Evolutionary conservation across 2,888 invertebrate genomes (phyloP).

Genomic region (Melikaiella ostensackeni): DNA sequence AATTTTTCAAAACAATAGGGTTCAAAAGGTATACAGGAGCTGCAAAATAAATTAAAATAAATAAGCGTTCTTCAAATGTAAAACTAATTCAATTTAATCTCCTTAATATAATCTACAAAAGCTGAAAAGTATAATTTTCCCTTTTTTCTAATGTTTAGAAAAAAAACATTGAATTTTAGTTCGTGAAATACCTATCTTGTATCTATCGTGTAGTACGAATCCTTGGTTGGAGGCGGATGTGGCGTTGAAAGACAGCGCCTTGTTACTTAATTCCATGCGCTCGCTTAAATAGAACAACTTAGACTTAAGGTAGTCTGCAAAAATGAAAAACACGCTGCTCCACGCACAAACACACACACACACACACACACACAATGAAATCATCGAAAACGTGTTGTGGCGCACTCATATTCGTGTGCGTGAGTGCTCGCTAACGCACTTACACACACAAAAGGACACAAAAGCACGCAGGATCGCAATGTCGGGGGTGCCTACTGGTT

Average conservation of each 20-base stretch:
- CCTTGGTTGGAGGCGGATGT: slow-evolving; percentile 63
- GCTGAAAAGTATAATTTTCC: too few relatives aligned
- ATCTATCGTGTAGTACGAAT: not conserved
- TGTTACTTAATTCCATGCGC: slow-evolving; percentile 70
- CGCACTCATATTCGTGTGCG: not conserved
- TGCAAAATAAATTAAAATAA: too few relatives aligned
- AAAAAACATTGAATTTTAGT: not conserved
- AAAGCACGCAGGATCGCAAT: slow-evolving; percentile 61
- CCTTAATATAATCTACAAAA: too few relatives aligned
- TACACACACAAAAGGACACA: slow-evolving; percentile 42
- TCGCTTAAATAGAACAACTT: slow-evolving; percentile 72
- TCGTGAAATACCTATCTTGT: not conserved
- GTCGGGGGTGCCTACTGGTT: slow-evolving; percentile 76
- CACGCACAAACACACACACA: slow-evolving; percentile 36
- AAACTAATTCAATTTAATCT: too few relatives aligned
- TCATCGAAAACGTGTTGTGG: slow-evolving; percentile 29
- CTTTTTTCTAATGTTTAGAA: too few relatives aligned
- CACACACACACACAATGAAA: slow-evolving; percentile 43
- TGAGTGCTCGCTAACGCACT: slow-evolving; percentile 54
- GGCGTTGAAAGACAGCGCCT: slow-evolving; percentile 69
- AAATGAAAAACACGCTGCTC: slow-evolving; percentile 64
- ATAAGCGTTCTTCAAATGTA: too few relatives aligned
- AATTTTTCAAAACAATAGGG: too few relatives aligned
- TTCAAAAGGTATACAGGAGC: too few relatives aligned
- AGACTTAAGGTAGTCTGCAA: slow-evolving; percentile 69